phyloP scores from a whole-genome alignment of 2,113 vertebrate species.

The Carettochelys insculpta region DNA sequence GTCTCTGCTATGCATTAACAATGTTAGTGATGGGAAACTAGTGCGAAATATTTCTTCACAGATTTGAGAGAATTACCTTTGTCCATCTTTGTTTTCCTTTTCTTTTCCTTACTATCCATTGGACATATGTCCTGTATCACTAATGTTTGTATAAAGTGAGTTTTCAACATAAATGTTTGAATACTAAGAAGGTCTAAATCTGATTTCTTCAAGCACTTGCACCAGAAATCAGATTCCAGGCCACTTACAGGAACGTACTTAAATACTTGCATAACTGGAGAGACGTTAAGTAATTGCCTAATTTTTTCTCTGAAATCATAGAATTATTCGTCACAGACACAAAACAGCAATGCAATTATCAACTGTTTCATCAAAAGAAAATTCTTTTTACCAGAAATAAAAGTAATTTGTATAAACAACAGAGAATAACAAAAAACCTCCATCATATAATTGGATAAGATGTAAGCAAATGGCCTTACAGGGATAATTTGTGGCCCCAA shows the following conservation, averaged over 20 bases:
- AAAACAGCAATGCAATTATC: no score
- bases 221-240: not conserved
- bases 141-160: not conserved
- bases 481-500: not conserved
- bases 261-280: not conserved
- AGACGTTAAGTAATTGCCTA: no score
- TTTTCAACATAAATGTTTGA: not conserved
- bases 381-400: not conserved
- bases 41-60: not conserved
- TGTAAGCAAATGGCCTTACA: not conserved
- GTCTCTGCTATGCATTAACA: not conserved
- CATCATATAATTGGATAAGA: not conserved
- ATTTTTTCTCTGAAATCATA: no score
- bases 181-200: not conserved
- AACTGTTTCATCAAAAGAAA: not conserved
- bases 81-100: not conserved
- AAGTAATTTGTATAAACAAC: not conserved
- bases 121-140: not conserved
- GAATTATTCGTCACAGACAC: no score
- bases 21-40: not conserved
- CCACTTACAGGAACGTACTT: not conserved
- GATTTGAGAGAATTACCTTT: not conserved
- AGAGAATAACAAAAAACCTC: no score
- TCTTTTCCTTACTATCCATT: not conserved
- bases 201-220: not conserved